phyloP scores from a whole-genome alignment of 2,113 vertebrate genomes.

The Aptenodytes forsteri region DNA sequence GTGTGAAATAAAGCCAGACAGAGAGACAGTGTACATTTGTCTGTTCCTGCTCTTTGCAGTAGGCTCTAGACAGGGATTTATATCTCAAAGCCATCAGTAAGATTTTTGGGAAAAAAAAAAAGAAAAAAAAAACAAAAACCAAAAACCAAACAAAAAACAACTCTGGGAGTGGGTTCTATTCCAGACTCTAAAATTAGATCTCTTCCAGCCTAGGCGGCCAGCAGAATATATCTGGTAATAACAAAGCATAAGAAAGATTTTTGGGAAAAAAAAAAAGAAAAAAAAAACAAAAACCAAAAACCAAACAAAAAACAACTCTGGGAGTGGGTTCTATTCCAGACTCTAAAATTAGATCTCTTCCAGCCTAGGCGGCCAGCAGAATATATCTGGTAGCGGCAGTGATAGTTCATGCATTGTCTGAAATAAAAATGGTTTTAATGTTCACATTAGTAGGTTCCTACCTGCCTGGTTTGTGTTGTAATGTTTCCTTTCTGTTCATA shows the following conservation, averaged over 20 bases:
- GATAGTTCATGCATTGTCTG: background rate
- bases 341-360: background rate
- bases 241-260: too few species aligned
- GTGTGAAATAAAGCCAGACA: constrained; percentile 27
- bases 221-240: background rate
- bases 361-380: background rate
- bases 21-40: background rate
- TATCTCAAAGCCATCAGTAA: background rate
- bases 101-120: background rate
- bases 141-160: background rate
- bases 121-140: background rate
- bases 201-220: background rate
- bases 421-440: background rate
- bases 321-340: background rate
- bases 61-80: background rate
- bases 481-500: background rate
- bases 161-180: background rate
- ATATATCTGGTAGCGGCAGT: background rate
- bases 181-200: background rate
- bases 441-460: background rate
- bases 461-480: background rate
- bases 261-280: too few species aligned
- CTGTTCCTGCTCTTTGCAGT: background rate
- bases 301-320: background rate
- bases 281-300: background rate